phyloP scores from a whole-genome alignment of 2,888 invertebrate species.

The Diachrysia chrysitis region DNA sequence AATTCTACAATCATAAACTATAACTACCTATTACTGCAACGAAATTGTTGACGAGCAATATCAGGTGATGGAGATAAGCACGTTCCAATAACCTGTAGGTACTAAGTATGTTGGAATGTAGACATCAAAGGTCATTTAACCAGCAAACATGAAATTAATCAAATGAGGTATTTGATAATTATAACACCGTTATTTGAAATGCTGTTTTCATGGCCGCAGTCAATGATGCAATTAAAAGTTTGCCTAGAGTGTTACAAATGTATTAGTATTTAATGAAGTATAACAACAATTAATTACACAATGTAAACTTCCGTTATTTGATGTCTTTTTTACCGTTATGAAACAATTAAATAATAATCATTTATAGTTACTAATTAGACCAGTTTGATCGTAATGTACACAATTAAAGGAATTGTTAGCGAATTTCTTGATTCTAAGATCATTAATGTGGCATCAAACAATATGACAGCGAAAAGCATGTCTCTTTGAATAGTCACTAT shows the following conservation, averaged over 20 bases:
- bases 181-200: conserved; percentile 26
- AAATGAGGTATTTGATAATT: conserved; percentile 29
- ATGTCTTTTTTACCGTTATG: not conserved
- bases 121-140: conserved; percentile 26
- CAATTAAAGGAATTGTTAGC: too few species aligned
- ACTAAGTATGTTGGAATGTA: conserved; percentile 11
- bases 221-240: conserved; percentile 30
- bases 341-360: not conserved
- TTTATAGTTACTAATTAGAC: not conserved
- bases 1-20: too few species aligned
- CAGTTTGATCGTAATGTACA: not conserved
- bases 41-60: not conserved
- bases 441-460: too few species aligned
- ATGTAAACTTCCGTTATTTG: not conserved
- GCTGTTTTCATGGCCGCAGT: conserved; percentile 27
- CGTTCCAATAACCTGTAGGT: conserved; percentile 8
- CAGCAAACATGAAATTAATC: conserved; percentile 22
- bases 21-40: too few species aligned
- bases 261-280: conserved; percentile 6
- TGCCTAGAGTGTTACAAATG: conserved; percentile 14
- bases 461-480: too few species aligned
- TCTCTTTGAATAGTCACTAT: too few species aligned
- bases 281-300: not conserved
- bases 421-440: too few species aligned
- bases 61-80: conserved; percentile 6